phyloP scores from a whole-genome alignment of 2,888 invertebrate genomes.

The Entomobrya proxima region DNA sequence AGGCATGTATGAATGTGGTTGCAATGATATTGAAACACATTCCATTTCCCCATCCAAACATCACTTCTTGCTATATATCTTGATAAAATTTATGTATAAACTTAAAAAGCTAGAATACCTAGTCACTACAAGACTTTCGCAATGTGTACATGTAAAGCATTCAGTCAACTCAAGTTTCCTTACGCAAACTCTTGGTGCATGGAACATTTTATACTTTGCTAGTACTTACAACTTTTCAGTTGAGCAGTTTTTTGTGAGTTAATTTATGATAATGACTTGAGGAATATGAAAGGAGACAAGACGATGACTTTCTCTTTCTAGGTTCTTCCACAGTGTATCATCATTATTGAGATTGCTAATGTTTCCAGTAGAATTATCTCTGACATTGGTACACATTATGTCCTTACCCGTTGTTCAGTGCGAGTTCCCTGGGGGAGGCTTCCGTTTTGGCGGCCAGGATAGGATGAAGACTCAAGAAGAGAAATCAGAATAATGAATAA shows the following conservation, averaged over 20 bases:
- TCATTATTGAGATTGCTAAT: not conserved
- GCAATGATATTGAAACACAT: not conserved
- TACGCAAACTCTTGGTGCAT: not conserved
- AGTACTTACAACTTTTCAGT: slow-evolving; percentile 12
- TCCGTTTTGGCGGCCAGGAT: slow-evolving; percentile 21
- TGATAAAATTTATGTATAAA: not conserved
- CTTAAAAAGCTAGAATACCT: not conserved
- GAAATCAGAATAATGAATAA: slow-evolving; percentile 29
- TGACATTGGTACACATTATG: not conserved
- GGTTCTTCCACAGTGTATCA: not conserved
- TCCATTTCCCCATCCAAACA: too few relatives aligned
- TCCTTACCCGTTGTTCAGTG: not conserved
- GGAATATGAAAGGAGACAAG: slow-evolving; percentile 41
- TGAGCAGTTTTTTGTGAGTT: not conserved
- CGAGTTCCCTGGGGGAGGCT: slow-evolving; percentile 10
- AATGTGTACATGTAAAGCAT: not conserved
- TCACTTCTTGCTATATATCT: not conserved
- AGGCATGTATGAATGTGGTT: slow-evolving; percentile 9
- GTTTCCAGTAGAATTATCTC: not conserved
- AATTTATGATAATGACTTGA: slow-evolving; percentile 51
- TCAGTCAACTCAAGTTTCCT: not conserved
- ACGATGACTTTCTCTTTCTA: slow-evolving; percentile 5
- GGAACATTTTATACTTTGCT: not conserved
- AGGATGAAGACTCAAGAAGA: not conserved
- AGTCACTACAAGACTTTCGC: not conserved